Conservation (phyloP, 2,888 invertebrate genomes). For the Sicus ferrugineus region DNA sequence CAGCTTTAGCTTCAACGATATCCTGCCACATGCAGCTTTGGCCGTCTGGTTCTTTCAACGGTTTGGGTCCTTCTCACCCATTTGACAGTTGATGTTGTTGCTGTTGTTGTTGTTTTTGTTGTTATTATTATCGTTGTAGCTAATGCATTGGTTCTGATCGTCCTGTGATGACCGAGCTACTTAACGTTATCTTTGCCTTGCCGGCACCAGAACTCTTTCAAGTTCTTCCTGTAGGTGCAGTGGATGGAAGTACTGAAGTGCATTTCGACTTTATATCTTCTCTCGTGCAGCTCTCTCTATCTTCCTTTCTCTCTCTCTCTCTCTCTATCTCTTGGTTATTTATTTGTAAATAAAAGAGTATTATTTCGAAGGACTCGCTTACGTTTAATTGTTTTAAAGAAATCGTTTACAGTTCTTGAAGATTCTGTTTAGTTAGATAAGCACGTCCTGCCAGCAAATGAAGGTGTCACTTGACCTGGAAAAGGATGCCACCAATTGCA, state of each 20-base stretch:
- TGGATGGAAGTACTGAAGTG: neutral
- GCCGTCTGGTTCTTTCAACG: neutral
- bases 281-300: neutral
- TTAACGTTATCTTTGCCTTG: neutral
- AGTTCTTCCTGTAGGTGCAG: neutral
- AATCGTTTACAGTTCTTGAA: neutral
- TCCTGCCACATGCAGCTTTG: conserved; percentile 13
- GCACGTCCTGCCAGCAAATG: too few species aligned
- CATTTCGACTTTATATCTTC: neutral
- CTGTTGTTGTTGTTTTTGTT: neutral
- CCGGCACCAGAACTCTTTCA: neutral
- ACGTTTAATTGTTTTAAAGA: neutral
- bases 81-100: neutral
- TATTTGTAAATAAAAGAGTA: too few species aligned
- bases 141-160: neutral
- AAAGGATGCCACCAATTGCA: neutral
- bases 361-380: neutral
- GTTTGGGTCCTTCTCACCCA: neutral
- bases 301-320: neutral
- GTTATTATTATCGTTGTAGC: neutral
- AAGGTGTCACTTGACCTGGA: neutral
- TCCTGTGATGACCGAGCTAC: neutral
- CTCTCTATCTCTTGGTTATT: neutral
- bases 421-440: neutral
- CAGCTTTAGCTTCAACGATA: conserved; percentile 16